A percentile compares a stretch with the other conserved stretches of the same genome.
phyloP scores from a whole-genome alignment of 2,888 invertebrate genomes.

The Tubulanus polymorphus region DNA sequence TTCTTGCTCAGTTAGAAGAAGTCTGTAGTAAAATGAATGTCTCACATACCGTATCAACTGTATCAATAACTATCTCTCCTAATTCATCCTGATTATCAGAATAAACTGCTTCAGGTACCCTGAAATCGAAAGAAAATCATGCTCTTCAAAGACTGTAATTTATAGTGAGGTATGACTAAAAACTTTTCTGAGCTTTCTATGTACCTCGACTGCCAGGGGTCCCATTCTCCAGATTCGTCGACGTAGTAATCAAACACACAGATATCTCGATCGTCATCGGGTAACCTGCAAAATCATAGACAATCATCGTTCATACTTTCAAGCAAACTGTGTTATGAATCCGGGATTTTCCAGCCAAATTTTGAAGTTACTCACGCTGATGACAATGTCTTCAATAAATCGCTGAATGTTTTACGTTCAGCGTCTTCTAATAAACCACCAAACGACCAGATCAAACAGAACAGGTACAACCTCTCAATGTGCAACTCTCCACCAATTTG shows the following conservation, averaged over 20 bases:
- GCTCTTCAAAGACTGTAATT: neutral
- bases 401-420: conserved; percentile 49
- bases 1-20: neutral
- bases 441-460: conserved; percentile 54
- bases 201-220: conserved; percentile 50
- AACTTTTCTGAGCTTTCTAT: neutral
- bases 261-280: conserved; percentile 53
- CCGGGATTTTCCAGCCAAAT: neutral
- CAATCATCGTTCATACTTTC: neutral
- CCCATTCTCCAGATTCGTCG: conserved; percentile 54
- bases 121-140: too few species aligned
- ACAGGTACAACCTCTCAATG: conserved; percentile 50
- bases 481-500: conserved; percentile 52
- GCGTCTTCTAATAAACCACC: conserved; percentile 46
- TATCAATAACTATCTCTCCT: conserved; percentile 51
- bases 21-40: neutral
- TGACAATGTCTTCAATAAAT: conserved; percentile 47
- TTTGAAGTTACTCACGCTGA: conserved; percentile 42
- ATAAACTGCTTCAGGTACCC: conserved; percentile 46
- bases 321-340: neutral
- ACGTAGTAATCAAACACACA: conserved; percentile 54
- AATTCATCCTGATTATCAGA: conserved; percentile 47
- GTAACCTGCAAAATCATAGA: conserved; percentile 31
- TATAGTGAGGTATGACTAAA: neutral
- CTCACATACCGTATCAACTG: conserved; percentile 47